These are phyloP conservation scores for Copidosoma floridanum DNA, from an alignment of 1,140 invertebrate species.

Conservation along the genomic window DNA sequence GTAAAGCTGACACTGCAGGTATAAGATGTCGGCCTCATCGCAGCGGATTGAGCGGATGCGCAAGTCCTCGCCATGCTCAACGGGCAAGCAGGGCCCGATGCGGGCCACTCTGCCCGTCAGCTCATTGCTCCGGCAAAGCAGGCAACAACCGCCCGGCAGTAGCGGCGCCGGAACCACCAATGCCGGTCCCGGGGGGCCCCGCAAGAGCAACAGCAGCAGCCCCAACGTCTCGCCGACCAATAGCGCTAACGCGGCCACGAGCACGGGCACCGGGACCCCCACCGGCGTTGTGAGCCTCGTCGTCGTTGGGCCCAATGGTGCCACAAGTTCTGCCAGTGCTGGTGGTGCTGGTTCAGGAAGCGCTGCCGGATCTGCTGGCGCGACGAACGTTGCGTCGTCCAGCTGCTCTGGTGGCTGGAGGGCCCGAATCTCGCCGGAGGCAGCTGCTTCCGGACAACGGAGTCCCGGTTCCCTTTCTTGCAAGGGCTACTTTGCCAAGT, in stretches of 20 bases:
- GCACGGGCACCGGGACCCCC: no score
- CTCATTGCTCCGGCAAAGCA: slow-evolving; percentile 65
- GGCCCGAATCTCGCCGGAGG: slow-evolving; percentile 65
- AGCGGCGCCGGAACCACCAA: neutral
- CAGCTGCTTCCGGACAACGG: slow-evolving; percentile 66
- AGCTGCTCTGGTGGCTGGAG: slow-evolving; percentile 56
- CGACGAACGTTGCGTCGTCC: neutral
- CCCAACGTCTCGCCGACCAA: slow-evolving; percentile 64
- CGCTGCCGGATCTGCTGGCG: no score
- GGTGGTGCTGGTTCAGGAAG: no score
- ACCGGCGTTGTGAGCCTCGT: no score
- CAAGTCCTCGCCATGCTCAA: slow-evolving; percentile 68
- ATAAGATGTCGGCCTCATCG: slow-evolving; percentile 62
- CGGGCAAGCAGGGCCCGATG: slow-evolving; percentile 69
- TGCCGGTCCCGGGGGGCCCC: slow-evolving; percentile 34
- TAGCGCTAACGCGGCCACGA: no score
- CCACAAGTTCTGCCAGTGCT: no score
- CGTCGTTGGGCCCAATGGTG: no score
- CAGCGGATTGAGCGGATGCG: slow-evolving; percentile 64
- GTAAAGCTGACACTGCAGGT: no score
- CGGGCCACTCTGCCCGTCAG: slow-evolving; percentile 72
- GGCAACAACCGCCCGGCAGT: slow-evolving; percentile 30
- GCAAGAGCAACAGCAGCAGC: slow-evolving; percentile 64
- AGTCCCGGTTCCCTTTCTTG: slow-evolving; percentile 71
- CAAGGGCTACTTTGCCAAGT: slow-evolving; percentile 65